Base-by-base conservation (phyloP, 2,888 invertebrate species). In the Napeogenes sylphis region DNA sequence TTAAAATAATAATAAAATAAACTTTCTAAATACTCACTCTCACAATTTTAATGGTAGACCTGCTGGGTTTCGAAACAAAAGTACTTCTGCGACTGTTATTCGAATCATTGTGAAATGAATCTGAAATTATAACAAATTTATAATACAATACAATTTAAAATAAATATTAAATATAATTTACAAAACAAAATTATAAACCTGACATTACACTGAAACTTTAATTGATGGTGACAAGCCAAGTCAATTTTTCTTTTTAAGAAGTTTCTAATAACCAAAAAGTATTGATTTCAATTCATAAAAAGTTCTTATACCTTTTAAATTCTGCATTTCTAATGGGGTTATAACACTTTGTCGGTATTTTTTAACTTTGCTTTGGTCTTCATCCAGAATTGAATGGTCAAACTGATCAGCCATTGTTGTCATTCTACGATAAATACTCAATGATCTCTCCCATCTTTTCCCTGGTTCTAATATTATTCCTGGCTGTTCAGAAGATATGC, bases 381-480 rank as follows among this genome's bases (percentile, higher is more conserved):
- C 80, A 54, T 91, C 88, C 47, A 92, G 66, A 62, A 91, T 73
- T 3, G 86, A 83, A 59, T 79, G 75, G 71, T 90, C 80, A 69
- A 81, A 82, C 69, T 78, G 71, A 74, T 88, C 80, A 65, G 77
- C 83, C 78, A 80, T 87, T 74, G 79, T 84, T 61, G 85, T 91
- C 76, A 91, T 85, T 73, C 90, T 87, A 68, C 87, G 92, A 73
- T 92, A 91, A 65, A 92, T 91, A 66, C 92, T 92, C 4, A 94
- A 75, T 0, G 94, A 93, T 73, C 94, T 91, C 57, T 93, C 92
- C 94, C 94, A 95, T 75, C 92, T 90, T 75, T 93, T 95, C 0
- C 94, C 94, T 12, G 94, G 92, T 70, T 92, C 92, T 2, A 94
- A 78, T 12, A 91, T 82, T 69, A 93, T 84, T 3, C 70, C 74